phyloP scores from a whole-genome alignment of 1,140 invertebrate species.

The Portunus trituberculatus region DNA sequence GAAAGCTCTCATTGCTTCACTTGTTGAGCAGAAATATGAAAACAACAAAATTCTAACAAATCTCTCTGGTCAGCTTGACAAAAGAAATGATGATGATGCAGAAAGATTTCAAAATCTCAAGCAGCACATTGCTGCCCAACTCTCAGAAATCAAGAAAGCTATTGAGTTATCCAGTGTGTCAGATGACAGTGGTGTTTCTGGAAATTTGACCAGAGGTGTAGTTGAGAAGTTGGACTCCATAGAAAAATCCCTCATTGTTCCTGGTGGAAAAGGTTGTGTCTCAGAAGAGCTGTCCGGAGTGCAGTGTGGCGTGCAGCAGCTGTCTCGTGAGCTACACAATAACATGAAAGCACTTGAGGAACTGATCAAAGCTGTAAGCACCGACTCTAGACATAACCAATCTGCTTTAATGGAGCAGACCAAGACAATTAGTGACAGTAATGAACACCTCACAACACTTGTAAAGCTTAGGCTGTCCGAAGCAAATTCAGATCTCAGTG shows the following conservation, averaged over 20 bases:
- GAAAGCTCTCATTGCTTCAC: background rate
- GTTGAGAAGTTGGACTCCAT: constrained; percentile 50
- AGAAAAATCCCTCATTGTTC: constrained; percentile 38
- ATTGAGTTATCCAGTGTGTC: background rate
- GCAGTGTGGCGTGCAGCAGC: constrained; percentile 32
- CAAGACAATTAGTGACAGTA: constrained; percentile 54
- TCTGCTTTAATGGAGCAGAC: constrained; percentile 35
- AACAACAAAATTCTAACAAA: constrained; percentile 33
- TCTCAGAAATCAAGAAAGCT: constrained; percentile 36
- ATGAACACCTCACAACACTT: constrained; percentile 35
- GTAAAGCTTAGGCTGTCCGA: constrained; percentile 51
- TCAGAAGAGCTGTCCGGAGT: constrained; percentile 47
- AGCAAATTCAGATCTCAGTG: constrained; percentile 53
- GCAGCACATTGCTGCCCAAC: constrained; percentile 11
- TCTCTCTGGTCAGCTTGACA: background rate
- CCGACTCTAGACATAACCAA: background rate
- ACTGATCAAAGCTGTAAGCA: background rate
- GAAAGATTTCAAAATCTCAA: constrained; percentile 37
- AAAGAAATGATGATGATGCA: constrained; percentile 14
- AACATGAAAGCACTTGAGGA: constrained; percentile 49
- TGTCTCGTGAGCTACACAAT: constrained; percentile 40
- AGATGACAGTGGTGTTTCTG: constrained; percentile 60
- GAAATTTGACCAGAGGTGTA: constrained; percentile 36
- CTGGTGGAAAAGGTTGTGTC: constrained; percentile 31
- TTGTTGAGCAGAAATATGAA: constrained; percentile 36